Base-by-base conservation (phyloP, 1,140 invertebrate species). In the Charaxes varanes region DNA sequence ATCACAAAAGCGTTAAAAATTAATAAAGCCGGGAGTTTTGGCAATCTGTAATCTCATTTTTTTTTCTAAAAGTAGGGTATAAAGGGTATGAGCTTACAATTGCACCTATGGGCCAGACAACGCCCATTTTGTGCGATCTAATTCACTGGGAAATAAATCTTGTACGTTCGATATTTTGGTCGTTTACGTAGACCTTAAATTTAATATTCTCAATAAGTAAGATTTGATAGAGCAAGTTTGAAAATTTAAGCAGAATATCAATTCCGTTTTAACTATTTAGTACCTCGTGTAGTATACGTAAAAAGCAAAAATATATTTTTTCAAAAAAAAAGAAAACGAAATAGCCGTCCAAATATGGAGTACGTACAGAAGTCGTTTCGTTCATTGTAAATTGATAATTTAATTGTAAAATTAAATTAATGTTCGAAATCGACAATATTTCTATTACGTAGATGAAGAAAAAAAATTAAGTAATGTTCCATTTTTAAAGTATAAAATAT, bases 1-100 rank as follows among this genome's bases (percentile, higher is more conserved):
- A 22, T 36, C 31, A n/a, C n/a, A n/a, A 10, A 19, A 45, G 18
- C 22, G 17, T 17, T 18, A 23, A 31, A 35, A 35, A 6, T 35
- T 19, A 35, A 10, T 33, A 26, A 21, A 7, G 64, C 63, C 64
- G 70, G 64, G 68, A 64, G 7, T 46, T 59, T 45, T 60, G 55
- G 62, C 62, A 72, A 66, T 71, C 50, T 60, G 70, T 58, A 78
- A 74, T 78, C 70, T 78, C 68, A 72, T 62, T 63, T 46, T 34
- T 65, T 59, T 31, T 8, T 31, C 33, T 55, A 44, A 24, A 53
- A 27, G 24, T 65, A 67, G 64, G 59, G 61, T 72, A 61, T 72
- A 59, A 67, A 43, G 42, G 52, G 45, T 27, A 33, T 54, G 66
- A 66, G 65, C 59, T 70, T 71, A 65, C 63, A 53, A 55, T 28